Evolutionary conservation across 2,113 vertebrate species (phyloP).

Genomic region (Diadophis punctatus): DNA sequence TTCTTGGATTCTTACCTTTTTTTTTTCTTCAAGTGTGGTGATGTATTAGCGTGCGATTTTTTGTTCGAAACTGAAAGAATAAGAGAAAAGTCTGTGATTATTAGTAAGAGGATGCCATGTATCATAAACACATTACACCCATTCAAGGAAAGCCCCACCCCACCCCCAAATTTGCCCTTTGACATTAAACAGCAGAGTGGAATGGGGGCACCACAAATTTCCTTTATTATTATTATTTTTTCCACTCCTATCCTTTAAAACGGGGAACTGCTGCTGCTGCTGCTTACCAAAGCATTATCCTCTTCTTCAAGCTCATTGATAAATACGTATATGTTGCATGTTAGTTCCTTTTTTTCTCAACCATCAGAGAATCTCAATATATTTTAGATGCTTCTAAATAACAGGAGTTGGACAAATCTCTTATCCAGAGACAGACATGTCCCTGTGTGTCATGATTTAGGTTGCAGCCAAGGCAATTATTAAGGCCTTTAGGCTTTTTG

Average conservation of each 20-base stretch:
- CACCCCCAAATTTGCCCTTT: not conserved
- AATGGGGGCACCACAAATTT: not conserved
- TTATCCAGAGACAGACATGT: not conserved
- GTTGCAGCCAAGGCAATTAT: not conserved
- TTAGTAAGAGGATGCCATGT: not conserved
- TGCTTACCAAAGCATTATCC: not conserved
- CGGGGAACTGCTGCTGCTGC: not conserved
- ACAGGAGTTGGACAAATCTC: not conserved
- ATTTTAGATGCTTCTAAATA: not conserved
- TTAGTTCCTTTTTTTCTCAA: no score
- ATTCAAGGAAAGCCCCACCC: not conserved
- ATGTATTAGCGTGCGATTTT: constrained; percentile 63
- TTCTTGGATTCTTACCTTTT: constrained; percentile 47
- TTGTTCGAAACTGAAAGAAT: constrained; percentile 62
- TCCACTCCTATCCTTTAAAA: not conserved
- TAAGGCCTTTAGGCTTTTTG: not conserved
- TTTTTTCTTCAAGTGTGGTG: constrained; percentile 73
- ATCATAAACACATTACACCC: not conserved
- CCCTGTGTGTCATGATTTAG: not conserved
- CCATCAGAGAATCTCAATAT: not conserved
- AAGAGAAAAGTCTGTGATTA: not conserved
- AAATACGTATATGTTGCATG: not conserved
- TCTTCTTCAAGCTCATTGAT: not conserved
- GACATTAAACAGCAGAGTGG: not conserved
- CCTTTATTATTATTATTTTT: not conserved